Percentiles rank a stretch among this genome's conserved stretches.
phyloP scores from a whole-genome alignment of 1,140 invertebrate genomes.

The Oryctes rhinoceros region DNA sequence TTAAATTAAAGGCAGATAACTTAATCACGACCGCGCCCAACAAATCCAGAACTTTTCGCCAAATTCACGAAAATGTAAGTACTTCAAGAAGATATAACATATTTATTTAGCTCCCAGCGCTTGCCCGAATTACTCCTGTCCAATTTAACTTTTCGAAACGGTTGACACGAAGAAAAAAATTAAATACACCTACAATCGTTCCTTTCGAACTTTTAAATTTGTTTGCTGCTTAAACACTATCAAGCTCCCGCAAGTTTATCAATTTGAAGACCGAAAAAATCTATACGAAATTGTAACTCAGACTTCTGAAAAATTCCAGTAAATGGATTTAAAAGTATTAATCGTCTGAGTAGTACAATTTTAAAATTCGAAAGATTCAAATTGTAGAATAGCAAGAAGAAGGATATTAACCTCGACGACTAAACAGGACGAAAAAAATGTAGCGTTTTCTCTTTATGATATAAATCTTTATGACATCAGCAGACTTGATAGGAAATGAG shows the following conservation, averaged over 20 bases:
- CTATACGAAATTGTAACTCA: background rate
- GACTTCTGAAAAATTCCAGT: background rate
- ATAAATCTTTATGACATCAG: no score
- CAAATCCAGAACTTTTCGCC: background rate
- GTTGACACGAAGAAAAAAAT: slow-evolving; percentile 13
- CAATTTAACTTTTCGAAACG: slow-evolving; percentile 3
- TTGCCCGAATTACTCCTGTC: slow-evolving; percentile 24
- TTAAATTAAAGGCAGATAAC: background rate
- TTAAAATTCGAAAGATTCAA: no score
- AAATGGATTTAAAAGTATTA: background rate
- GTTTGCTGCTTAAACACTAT: slow-evolving; percentile 23
- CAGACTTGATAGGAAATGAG: no score
- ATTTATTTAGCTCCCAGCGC: slow-evolving; percentile 5
- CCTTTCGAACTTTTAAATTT: slow-evolving; percentile 10
- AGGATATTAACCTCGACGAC: no score
- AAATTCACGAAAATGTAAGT: slow-evolving; percentile 8
- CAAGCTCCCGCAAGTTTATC: slow-evolving; percentile 13
- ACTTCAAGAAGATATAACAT: background rate
- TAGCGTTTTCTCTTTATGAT: no score
- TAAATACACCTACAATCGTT: slow-evolving; percentile 19
- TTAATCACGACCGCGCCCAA: background rate
- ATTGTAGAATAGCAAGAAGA: no score
- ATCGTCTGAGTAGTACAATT: background rate
- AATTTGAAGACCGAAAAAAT: slow-evolving; percentile 7
- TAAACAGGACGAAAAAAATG: no score